Evolutionary conservation across 2,888 invertebrate genomes (phyloP).

Genomic region (Orthosia cruda): DNA sequence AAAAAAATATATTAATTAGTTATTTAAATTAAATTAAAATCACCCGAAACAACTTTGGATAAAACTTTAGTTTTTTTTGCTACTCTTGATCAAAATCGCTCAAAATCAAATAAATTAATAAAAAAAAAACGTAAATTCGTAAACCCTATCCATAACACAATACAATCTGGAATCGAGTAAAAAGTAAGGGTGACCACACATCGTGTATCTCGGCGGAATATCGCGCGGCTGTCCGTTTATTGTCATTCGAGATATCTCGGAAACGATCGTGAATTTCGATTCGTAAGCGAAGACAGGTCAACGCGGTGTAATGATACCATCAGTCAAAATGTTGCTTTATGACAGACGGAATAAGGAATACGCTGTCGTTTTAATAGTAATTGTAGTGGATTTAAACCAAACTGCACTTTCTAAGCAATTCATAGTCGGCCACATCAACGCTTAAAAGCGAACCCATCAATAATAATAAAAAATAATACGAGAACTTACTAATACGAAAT

Average conservation of each 20-base stretch:
- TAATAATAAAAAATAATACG: too few relatives aligned
- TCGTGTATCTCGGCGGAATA: conserved; percentile 81
- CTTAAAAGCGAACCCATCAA: too few relatives aligned
- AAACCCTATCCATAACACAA: conserved; percentile 83
- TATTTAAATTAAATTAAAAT: not conserved
- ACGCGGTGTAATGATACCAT: conserved; percentile 80
- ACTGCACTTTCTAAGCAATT: not conserved
- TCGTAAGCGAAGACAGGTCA: conserved; percentile 79
- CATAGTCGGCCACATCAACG: too few relatives aligned
- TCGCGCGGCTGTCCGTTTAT: conserved; percentile 84
- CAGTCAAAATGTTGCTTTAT: conserved; percentile 76
- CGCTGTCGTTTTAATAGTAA: not conserved
- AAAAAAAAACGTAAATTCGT: conserved; percentile 54
- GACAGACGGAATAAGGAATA: conserved; percentile 33
- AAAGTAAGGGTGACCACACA: conserved; percentile 87
- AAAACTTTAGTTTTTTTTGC: not conserved
- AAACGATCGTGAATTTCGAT: conserved; percentile 81
- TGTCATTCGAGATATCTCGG: conserved; percentile 85
- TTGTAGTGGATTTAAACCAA: not conserved
- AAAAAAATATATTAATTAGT: not conserved
- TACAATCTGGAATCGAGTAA: conserved; percentile 89
- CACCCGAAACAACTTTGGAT: not conserved
- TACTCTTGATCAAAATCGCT: not conserved
- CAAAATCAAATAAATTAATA: conserved; percentile 41
- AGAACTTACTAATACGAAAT: too few relatives aligned